These are phyloP conservation scores for Dasyprocta punctata DNA, from an alignment of 2,113 vertebrate species.

Conservation along the genomic window DNA sequence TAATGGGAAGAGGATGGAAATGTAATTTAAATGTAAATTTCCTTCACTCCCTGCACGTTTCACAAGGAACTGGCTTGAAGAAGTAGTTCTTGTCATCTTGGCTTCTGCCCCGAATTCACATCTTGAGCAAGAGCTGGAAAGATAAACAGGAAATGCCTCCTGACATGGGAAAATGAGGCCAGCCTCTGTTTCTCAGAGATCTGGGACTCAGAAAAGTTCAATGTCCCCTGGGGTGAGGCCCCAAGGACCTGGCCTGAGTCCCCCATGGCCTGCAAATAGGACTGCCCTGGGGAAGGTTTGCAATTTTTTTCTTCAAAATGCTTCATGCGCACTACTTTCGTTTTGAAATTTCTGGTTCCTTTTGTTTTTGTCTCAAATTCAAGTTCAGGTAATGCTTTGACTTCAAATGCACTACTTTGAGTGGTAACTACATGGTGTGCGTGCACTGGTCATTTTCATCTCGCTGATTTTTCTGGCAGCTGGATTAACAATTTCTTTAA, in stretches of 20 bases:
- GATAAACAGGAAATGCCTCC: slow-evolving; percentile 73
- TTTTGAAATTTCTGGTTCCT: slow-evolving; percentile 4
- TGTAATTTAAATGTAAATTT: slow-evolving; percentile 50
- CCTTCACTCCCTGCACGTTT: neutral
- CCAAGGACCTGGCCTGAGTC: neutral
- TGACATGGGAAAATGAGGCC: neutral
- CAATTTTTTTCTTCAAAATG: neutral
- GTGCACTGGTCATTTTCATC: neutral
- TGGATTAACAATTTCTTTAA: neutral
- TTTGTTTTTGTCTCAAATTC: slow-evolving; percentile 39
- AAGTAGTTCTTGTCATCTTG: slow-evolving; percentile 41
- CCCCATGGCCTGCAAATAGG: neutral
- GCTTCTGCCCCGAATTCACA: neutral
- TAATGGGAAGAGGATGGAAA: neutral
- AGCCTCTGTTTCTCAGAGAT: neutral
- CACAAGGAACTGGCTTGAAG: neutral
- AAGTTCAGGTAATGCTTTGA: neutral
- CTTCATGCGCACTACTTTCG: neutral
- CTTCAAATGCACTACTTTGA: neutral
- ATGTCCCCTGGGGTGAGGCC: neutral
- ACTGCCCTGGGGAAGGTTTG: neutral
- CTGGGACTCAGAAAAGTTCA: neutral
- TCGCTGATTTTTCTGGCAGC: neutral
- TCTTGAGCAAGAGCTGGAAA: slow-evolving; percentile 25
- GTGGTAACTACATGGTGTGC: neutral